Percentiles rank a stretch among this genome's conserved stretches.
phyloP scores from a whole-genome alignment of 2,888 invertebrate species.

The Luffia ferchaultella region DNA sequence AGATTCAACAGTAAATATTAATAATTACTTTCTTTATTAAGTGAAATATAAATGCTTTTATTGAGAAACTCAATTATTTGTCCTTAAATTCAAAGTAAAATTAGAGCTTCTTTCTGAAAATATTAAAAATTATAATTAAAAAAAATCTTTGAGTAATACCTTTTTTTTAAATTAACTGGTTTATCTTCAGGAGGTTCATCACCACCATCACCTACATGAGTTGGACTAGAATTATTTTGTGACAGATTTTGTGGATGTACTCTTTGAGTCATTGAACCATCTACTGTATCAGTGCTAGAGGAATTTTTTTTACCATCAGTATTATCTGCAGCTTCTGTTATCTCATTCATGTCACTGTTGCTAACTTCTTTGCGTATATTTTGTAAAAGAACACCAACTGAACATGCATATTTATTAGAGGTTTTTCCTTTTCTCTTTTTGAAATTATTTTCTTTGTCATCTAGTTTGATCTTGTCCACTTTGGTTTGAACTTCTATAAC shows the following conservation, averaged over 20 bases:
- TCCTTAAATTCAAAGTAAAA: too few species aligned
- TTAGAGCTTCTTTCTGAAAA: too few species aligned
- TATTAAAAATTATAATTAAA: too few species aligned
- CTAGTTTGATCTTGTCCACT: constrained; percentile 25
- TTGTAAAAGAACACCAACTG: constrained; percentile 66
- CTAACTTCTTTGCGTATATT: constrained; percentile 58
- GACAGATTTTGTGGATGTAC: neutral
- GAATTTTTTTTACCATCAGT: constrained; percentile 18
- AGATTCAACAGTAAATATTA: too few species aligned
- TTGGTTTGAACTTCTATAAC: constrained; percentile 43
- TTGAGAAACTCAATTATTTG: too few species aligned
- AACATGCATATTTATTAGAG: constrained; percentile 39
- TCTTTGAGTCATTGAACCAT: neutral
- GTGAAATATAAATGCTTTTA: too few species aligned
- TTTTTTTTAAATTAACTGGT: constrained; percentile 59
- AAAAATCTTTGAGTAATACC: constrained; percentile 38
- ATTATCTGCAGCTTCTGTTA: constrained; percentile 31
- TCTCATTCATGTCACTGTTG: constrained; percentile 20
- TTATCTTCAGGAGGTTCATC: constrained; percentile 61
- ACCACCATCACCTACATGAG: constrained; percentile 33
- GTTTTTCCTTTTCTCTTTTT: constrained; percentile 33
- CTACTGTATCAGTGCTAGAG: constrained; percentile 9
- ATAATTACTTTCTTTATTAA: too few species aligned
- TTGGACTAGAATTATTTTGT: neutral
- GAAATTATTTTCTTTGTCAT: constrained; percentile 27